Evolutionary conservation across 2,888 invertebrate genomes (phyloP), one percentile per base, ranked within the genome.

Genomic region (Neoscelio sp.): DNA sequence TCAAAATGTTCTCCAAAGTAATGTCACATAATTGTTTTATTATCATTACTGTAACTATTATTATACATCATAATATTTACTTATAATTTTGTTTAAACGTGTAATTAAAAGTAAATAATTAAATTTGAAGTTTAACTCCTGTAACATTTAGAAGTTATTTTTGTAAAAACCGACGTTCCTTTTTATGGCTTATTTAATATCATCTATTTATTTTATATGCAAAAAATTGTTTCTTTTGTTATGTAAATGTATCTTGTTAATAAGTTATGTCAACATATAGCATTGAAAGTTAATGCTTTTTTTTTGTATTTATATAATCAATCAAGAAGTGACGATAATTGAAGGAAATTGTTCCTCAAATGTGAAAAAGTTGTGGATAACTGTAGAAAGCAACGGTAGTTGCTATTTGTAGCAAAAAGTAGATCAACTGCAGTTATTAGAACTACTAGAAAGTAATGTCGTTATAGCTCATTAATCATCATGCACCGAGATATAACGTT

Each of bases 301-400:
- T 60, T 70, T 58, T 42, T 18, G 33, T 38, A 48, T 58, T 68
- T 70, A 52, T 60, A 60, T 60, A 67, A 58, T 58, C 17, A 42
- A 60, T 50, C 33, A 17, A 33, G 2, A 6, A 13, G 10, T 35
- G 30, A 50, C 10, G 30, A 15, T 17, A 30, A 28, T 33, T 23
- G 28, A 33, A 70, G 50, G 18, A 65, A 56, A 64, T 30, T 56
- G 23, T 56, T 64, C 33, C 17, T 35, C 20, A 38, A 44, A 56
- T 12, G 13, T 8, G 1, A 62, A 74, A 58, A 58, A 33, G 60
- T 46, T 12, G 35, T 18, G 44, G 48, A 68, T 76, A 76, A 76
- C 76, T 76, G 76, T 76, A 76, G 76, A 68, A 76, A 68, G 68
- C 68, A 76, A 76, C 76, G 68, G 76, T 62, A 46, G 54, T 64